phyloP scores from a whole-genome alignment of 2,113 vertebrate species.

The Cavia porcellus region DNA sequence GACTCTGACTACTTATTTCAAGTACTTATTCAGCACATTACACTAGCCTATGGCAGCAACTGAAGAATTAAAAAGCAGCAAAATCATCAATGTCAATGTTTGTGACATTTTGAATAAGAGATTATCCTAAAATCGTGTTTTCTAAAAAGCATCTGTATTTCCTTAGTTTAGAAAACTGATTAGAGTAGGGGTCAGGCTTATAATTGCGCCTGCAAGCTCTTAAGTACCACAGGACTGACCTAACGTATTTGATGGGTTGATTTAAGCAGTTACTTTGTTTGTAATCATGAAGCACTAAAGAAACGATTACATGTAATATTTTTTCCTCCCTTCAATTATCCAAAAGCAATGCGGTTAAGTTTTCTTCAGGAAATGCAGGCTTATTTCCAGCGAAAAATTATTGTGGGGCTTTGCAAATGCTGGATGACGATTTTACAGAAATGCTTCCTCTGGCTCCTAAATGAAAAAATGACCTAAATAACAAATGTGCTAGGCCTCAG shows the following conservation, averaged over 20 bases:
- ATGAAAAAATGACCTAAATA: slow-evolving; percentile 66
- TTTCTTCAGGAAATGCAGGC: slow-evolving; percentile 58
- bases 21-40: slow-evolving; percentile 55
- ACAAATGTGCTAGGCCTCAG: slow-evolving; percentile 57
- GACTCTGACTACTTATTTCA: slow-evolving; percentile 62
- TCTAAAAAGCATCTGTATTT: slow-evolving; percentile 42
- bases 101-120: slow-evolving; percentile 18
- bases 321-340: slow-evolving; percentile 56
- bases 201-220: slow-evolving; percentile 8
- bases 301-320: slow-evolving; percentile 42
- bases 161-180: slow-evolving; percentile 54
- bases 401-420: slow-evolving; percentile 35
- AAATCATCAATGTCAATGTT: background rate
- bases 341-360: slow-evolving; percentile 66
- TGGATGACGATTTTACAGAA: slow-evolving; percentile 55
- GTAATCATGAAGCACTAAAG: slow-evolving; percentile 1
- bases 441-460: slow-evolving; percentile 30
- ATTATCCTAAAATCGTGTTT: slow-evolving; percentile 33
- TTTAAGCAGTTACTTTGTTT: slow-evolving; percentile 2
- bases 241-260: background rate
- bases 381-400: slow-evolving; percentile 65
- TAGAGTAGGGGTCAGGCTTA: background rate
- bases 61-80: slow-evolving; percentile 58
- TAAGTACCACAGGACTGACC: background rate
- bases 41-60: slow-evolving; percentile 36